Percentiles rank a stretch among this genome's conserved stretches.
Evolutionary conservation across 2,888 invertebrate genomes (phyloP).

Genomic region (Caenorhabditis sinica): DNA sequence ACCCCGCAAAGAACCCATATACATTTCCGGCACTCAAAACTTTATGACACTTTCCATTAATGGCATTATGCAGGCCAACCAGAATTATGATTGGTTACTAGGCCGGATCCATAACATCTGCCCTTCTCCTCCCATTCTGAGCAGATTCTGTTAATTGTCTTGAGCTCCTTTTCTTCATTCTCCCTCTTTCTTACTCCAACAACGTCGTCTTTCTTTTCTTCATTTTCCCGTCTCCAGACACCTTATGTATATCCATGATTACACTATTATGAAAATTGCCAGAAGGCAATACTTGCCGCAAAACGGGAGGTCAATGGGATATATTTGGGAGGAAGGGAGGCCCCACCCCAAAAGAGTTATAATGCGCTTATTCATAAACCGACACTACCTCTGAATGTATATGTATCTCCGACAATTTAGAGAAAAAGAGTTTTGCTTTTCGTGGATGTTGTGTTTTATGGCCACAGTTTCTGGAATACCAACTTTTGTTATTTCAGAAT

Average conservation of each 20-base stretch:
- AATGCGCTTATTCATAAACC: constrained; percentile 57
- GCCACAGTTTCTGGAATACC: neutral
- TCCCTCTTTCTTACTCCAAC: neutral
- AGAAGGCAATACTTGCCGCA: constrained; percentile 57
- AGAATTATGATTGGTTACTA: constrained; percentile 47
- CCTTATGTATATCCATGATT: constrained; percentile 59
- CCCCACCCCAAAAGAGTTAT: constrained; percentile 62
- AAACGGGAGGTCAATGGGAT: constrained; percentile 22
- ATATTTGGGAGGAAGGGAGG: constrained; percentile 6
- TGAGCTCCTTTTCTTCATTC: neutral
- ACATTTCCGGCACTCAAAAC: neutral
- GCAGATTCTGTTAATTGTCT: constrained; percentile 50
- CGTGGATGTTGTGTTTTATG: neutral
- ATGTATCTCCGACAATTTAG: constrained; percentile 27
- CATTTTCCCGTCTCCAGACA: constrained; percentile 38
- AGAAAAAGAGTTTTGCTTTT: constrained; percentile 3
- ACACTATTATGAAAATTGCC: constrained; percentile 54
- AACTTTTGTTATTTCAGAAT: constrained; percentile 25
- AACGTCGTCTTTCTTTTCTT: constrained; percentile 2
- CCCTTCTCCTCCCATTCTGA: constrained; percentile 15
- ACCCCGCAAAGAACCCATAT: neutral
- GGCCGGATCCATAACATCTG: constrained; percentile 59
- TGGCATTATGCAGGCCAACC: neutral
- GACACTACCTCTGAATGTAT: constrained; percentile 48
- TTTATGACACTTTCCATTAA: neutral